Evolutionary conservation across 2,888 invertebrate genomes (phyloP).

Genomic region (Neocrepidodera transversa): DNA sequence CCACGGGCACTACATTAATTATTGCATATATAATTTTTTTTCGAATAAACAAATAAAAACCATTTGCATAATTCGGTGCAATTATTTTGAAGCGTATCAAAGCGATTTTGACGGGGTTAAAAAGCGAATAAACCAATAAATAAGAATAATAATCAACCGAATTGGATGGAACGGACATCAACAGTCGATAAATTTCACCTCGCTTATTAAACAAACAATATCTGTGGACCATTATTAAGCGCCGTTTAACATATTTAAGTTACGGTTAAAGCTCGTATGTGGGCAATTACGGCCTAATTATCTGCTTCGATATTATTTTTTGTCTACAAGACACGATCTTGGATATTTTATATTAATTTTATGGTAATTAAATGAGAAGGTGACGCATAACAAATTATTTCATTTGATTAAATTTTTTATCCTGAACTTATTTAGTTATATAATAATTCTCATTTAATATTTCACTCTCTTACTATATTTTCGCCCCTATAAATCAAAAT

Average conservation of each 20-base stretch:
- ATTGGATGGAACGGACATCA: conserved; percentile 25
- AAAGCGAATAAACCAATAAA: conserved; percentile 24
- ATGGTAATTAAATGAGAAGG: no score
- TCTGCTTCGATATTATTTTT: no score
- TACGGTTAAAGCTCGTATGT: conserved; percentile 25
- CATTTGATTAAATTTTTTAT: no score
- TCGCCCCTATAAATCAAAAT: no score
- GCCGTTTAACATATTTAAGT: conserved; percentile 35
- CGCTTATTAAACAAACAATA: conserved; percentile 36
- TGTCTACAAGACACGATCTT: no score
- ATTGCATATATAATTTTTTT: no score
- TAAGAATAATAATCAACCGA: conserved; percentile 25
- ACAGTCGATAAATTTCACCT: conserved; percentile 33
- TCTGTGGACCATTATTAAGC: conserved; percentile 34
- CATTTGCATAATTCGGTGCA: conserved; percentile 27
- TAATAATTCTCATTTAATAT: no score
- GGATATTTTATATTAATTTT: no score
- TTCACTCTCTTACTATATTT: no score
- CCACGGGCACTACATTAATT: no score
- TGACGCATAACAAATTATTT: no score
- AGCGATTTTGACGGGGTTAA: conserved; percentile 14
- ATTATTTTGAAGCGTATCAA: conserved; percentile 22
- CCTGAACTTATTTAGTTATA: no score
- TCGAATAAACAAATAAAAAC: conserved; percentile 6
- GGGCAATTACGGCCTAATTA: conserved; percentile 28